Conservation (phyloP, 1,140 invertebrate genomes). For the Sesamia nonagrioides region DNA sequence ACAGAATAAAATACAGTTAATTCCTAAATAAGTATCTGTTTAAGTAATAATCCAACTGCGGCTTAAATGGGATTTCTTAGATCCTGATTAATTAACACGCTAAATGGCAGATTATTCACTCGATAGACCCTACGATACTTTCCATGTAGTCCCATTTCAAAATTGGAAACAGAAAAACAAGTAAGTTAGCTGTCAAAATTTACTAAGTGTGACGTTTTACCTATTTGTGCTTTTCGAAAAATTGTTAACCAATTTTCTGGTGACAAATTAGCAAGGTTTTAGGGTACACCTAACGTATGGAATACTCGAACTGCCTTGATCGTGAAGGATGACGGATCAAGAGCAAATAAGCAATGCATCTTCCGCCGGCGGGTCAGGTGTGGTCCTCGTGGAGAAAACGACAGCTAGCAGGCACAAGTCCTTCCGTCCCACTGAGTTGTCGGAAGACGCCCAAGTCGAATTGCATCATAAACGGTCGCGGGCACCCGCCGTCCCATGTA, state of each 20-base stretch:
- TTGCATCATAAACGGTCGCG: conserved; percentile 67
- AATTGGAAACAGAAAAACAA: conserved; percentile 79
- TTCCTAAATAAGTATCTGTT: too few species aligned
- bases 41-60: too few species aligned
- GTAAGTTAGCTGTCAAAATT: conserved; percentile 79
- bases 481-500: conserved; percentile 73
- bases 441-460: conserved; percentile 59
- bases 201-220: conserved; percentile 78
- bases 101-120: neutral
- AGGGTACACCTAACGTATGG: conserved; percentile 65
- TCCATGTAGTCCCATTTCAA: conserved; percentile 61
- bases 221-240: conserved; percentile 72
- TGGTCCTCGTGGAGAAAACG: conserved; percentile 69
- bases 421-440: conserved; percentile 63
- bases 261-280: conserved; percentile 69
- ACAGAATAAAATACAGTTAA: too few species aligned
- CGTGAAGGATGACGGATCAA: conserved; percentile 75
- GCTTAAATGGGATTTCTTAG: too few species aligned
- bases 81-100: neutral
- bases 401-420: conserved; percentile 63
- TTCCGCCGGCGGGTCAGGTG: conserved; percentile 49
- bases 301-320: conserved; percentile 68
- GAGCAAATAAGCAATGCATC: conserved; percentile 65
- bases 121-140: conserved; percentile 39
- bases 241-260: conserved; percentile 68